These are phyloP conservation scores for Mizuhopecten yessoensis DNA, from an alignment of 1,140 invertebrate species.

Conservation along the genomic window DNA sequence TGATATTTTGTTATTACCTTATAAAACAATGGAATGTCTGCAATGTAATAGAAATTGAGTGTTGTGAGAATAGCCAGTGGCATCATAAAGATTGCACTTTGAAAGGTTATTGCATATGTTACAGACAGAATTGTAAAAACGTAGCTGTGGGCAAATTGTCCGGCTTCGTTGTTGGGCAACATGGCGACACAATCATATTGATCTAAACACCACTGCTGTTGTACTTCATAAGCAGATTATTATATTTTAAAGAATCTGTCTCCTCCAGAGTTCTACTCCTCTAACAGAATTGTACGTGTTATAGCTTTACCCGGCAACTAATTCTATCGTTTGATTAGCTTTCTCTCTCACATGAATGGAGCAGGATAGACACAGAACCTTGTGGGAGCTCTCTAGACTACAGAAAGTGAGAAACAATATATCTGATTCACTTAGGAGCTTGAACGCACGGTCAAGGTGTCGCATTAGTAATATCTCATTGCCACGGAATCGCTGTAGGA, in stretches of 20 bases:
- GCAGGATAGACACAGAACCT: neutral
- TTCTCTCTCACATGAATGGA: constrained; percentile 15
- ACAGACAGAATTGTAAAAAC: neutral
- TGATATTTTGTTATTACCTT: neutral
- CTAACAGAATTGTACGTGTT: neutral
- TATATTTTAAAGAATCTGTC: neutral
- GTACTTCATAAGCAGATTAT: neutral
- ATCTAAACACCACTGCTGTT: neutral
- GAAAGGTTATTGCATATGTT: constrained; percentile 10
- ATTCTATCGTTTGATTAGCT: constrained; percentile 11
- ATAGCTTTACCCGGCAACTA: neutral
- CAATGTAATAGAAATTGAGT: constrained; percentile 27
- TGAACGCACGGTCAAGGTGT: constrained; percentile 4
- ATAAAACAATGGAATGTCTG: constrained; percentile 39
- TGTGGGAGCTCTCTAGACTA: neutral
- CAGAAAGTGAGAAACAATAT: constrained; percentile 18
- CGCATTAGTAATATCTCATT: neutral
- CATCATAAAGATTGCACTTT: neutral
- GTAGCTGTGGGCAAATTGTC: neutral
- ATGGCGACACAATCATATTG: constrained; percentile 25
- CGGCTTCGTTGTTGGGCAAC: neutral
- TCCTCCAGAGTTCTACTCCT: neutral
- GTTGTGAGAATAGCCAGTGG: neutral
- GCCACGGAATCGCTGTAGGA: neutral
- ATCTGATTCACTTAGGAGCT: constrained; percentile 38